Evolutionary conservation across 2,888 invertebrate species (phyloP).

Genomic region (Caenorhabditis angaria): DNA sequence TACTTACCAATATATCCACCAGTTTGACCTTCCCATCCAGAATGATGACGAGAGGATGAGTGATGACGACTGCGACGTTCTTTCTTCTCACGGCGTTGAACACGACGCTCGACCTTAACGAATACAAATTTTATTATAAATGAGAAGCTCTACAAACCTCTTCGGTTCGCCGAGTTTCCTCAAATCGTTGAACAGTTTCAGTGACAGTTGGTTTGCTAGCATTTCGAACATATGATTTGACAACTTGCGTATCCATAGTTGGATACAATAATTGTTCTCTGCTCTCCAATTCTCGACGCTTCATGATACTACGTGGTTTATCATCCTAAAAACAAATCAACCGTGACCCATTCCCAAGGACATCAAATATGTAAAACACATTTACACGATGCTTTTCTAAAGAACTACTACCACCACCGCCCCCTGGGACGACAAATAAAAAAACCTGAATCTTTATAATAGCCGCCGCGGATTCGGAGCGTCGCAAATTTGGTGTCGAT

Average conservation of each 20-base stretch:
- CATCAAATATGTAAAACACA: neutral
- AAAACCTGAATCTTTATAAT: slow-evolving; percentile 48
- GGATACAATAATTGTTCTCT: slow-evolving; percentile 62
- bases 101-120: slow-evolving; percentile 66
- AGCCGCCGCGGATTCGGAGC: slow-evolving; percentile 16
- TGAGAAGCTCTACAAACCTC: no score
- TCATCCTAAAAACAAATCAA: slow-evolving; percentile 57
- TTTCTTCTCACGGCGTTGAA: slow-evolving; percentile 61
- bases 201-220: slow-evolving; percentile 62
- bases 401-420: slow-evolving; percentile 2
- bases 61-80: slow-evolving; percentile 57
- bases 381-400: no score
- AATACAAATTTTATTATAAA: no score
- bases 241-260: slow-evolving; percentile 48
- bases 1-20: slow-evolving; percentile 43
- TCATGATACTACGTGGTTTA: slow-evolving; percentile 66
- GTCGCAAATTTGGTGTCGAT: slow-evolving; percentile 39
- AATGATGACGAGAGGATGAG: slow-evolving; percentile 50
- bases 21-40: slow-evolving; percentile 49
- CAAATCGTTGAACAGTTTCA: slow-evolving; percentile 71
- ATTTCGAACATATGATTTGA: slow-evolving; percentile 39
- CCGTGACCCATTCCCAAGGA: neutral
- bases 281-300: slow-evolving; percentile 62
- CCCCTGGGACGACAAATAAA: neutral
- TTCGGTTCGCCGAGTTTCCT: slow-evolving; percentile 72